Base-by-base conservation (phyloP, 2,888 invertebrate species). In the Meiosimyza platycephala region DNA sequence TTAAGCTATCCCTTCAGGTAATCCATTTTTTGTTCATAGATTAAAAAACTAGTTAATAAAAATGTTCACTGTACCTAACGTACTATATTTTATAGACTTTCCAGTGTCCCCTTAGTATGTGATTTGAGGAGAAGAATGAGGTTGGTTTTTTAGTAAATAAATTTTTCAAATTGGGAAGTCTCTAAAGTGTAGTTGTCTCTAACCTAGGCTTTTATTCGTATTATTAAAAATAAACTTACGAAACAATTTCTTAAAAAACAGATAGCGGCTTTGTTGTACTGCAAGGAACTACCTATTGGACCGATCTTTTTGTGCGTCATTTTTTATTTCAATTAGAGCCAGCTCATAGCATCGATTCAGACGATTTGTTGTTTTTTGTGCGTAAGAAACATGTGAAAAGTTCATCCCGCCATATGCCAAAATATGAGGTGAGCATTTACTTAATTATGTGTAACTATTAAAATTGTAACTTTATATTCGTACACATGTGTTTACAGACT, bases 341-440 rank as follows among this genome's bases (percentile, higher is more conserved):
- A 76, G 85, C 85, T 71, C 85, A 85, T 71, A 93, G 94, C 76
- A 96, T 95, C 81, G 96, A 96, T 88, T 93, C 95, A 80, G 98
- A 98, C 88, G 98, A 98, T 88, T 90, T 98, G 81, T 88, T 98
- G 77, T 98, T 98, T 88, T 98, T 98, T 87, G 96, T 98, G n/a
- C 90, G 97, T 75, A 95, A 95, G 86, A 93, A 95, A 79, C 95
- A 95, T 88, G 93, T 95, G 18, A 95, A 95, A 85, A 94, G 95
- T 52, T 94, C 95, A 71, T 94, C 95, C 70, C 90, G 95, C 80
- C 94, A 94, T 87, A 90, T 95, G 87, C 95, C 96, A 79, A 96
- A 96, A 89, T 96, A 95, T 88, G 95, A 95, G 91, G 94, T 94
- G 51, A 62, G 18, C 47, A 50, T 11, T 12, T 51, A 28, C n/a